phyloP scores from a whole-genome alignment of 2,888 invertebrate species.

The Oscheius sp. region DNA sequence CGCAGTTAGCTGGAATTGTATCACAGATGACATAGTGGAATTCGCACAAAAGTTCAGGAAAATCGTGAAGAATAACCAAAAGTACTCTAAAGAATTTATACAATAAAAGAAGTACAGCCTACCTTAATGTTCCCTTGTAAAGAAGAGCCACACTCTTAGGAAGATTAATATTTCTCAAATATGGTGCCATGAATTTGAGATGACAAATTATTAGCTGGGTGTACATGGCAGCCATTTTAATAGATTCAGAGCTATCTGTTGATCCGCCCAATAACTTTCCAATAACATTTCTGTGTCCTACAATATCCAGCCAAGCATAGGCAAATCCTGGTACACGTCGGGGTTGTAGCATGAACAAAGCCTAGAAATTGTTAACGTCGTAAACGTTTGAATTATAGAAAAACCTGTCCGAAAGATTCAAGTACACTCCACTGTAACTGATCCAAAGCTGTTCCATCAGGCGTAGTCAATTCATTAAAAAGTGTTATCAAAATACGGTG shows the following conservation, averaged over 20 bases:
- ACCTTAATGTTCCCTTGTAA: constrained; percentile 81
- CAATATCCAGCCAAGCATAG: constrained; percentile 96
- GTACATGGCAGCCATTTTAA: constrained; percentile 78
- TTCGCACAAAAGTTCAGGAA: constrained; percentile 98
- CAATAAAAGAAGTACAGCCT: background rate
- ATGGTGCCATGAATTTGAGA: constrained; percentile 95
- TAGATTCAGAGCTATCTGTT: constrained; percentile 41
- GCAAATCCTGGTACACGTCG: constrained; percentile 93
- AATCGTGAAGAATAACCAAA: constrained; percentile 93
- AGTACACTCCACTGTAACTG: constrained; percentile 92
- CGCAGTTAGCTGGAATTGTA: constrained; percentile 98
- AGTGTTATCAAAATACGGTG: constrained; percentile 95
- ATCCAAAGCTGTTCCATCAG: constrained; percentile 76
- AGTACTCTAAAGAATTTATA: constrained; percentile 78
- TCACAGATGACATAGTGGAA: constrained; percentile 99
- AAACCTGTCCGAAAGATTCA: constrained; percentile 73
- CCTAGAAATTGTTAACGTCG: constrained; percentile 25
- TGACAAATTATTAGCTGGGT: constrained; percentile 92
- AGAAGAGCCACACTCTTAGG: constrained; percentile 90
- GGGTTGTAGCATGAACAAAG: constrained; percentile 90
- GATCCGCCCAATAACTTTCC: constrained; percentile 44
- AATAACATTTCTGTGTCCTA: constrained; percentile 81
- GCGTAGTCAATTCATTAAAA: constrained; percentile 91
- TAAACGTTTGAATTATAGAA: background rate
- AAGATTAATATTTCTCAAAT: constrained; percentile 93